These are phyloP conservation scores for Columba janthina DNA, from an alignment of 2,113 vertebrate species.

Conservation along the genomic window DNA sequence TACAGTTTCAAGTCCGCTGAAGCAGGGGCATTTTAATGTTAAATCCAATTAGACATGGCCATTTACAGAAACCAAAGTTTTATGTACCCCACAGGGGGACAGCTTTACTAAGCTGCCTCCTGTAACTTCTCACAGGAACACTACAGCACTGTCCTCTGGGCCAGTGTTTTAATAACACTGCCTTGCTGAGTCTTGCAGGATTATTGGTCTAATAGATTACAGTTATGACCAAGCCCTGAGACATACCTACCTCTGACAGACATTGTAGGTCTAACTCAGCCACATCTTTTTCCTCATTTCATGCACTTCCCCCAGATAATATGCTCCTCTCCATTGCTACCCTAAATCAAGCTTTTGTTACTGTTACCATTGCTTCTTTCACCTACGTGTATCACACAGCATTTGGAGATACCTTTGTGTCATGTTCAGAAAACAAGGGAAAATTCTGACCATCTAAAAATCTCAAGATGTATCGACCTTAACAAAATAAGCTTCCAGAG, in stretches of 20 bases:
- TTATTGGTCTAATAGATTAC: not conserved
- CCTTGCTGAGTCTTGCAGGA: not conserved
- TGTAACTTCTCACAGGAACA: not conserved
- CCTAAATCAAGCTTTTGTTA: not conserved
- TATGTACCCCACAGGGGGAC: not conserved
- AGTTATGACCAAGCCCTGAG: not conserved
- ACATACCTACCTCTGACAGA: not conserved
- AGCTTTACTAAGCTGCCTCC: not conserved
- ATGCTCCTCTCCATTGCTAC: not conserved
- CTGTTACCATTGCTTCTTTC: not conserved
- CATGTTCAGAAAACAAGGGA: not conserved
- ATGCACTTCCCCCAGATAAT: not conserved
- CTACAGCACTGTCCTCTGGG: not conserved
- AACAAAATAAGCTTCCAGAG: not conserved
- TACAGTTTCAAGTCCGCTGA: not conserved
- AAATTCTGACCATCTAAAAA: not conserved
- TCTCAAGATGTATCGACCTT: not conserved
- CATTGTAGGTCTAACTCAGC: not conserved
- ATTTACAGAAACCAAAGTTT: not conserved
- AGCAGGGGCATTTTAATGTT: not conserved
- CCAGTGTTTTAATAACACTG: not conserved
- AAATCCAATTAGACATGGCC: not conserved
- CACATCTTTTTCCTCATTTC: not conserved
- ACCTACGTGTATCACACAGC: not conserved
- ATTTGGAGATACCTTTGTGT: not conserved